These are phyloP conservation scores for Drosophila nr. medialis DNA, from an alignment of 2,888 invertebrate genomes.

Conservation along the genomic window DNA sequence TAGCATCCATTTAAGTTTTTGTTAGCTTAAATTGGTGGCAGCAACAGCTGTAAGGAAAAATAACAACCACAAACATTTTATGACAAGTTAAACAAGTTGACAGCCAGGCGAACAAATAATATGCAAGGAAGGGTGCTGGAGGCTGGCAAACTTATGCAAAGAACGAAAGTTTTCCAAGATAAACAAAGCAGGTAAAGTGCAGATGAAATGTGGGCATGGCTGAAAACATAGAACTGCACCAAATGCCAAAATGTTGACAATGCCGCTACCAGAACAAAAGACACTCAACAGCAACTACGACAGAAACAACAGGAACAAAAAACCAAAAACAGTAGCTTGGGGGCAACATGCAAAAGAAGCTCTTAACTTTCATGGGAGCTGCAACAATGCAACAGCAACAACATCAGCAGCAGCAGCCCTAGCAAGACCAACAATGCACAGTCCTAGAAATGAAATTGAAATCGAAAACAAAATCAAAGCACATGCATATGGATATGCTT, in stretches of 20 bases:
- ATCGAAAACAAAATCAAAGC: constrained; percentile 79
- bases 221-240: constrained; percentile 17
- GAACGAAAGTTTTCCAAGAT: constrained; percentile 62
- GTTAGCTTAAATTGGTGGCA: constrained; percentile 42
- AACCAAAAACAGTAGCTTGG: constrained; percentile 21
- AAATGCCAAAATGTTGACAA: constrained; percentile 58
- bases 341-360: constrained; percentile 56
- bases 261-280: constrained; percentile 51
- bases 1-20: constrained; percentile 28
- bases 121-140: neutral
- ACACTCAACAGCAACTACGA: constrained; percentile 28
- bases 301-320: constrained; percentile 25
- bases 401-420: constrained; percentile 4
- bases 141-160: constrained; percentile 41
- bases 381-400: constrained; percentile 20
- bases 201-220: constrained; percentile 44
- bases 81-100: constrained; percentile 55
- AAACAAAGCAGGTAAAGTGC: constrained; percentile 55
- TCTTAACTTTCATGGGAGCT: constrained; percentile 55
- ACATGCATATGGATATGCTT: constrained; percentile 74
- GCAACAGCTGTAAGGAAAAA: constrained; percentile 26
- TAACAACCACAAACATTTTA: constrained; percentile 31
- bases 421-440: constrained; percentile 29
- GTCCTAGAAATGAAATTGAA: constrained; percentile 75
- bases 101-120: constrained; percentile 40